A percentile compares a stretch with the other conserved stretches of the same genome.
Conservation (phyloP, 2,888 invertebrate species). For the Tachina fera region DNA sequence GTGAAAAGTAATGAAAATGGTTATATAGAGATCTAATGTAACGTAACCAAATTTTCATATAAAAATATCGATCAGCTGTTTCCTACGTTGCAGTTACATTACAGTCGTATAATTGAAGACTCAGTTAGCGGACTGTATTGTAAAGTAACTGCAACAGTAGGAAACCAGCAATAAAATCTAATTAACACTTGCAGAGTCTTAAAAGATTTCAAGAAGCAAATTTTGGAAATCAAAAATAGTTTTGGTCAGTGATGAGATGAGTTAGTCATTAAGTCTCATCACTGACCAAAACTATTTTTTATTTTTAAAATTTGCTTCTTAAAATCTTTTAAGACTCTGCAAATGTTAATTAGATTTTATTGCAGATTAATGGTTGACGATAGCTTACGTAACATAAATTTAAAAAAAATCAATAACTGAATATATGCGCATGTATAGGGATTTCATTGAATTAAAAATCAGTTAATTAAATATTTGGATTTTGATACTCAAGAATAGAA, state of each 20-base stretch:
- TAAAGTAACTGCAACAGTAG: too few species aligned
- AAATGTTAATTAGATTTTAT: conserved; percentile 14
- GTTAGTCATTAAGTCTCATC: too few species aligned
- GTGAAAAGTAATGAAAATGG: too few species aligned
- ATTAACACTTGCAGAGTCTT: conserved; percentile 8
- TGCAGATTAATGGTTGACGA: conserved; percentile 2
- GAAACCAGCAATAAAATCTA: conserved; percentile 6
- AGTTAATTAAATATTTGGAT: conserved; percentile 9
- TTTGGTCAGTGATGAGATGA: too few species aligned
- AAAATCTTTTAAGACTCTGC: conserved; percentile 18
- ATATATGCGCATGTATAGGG: background rate
- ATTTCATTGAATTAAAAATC: conserved; percentile 30
- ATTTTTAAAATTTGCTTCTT: background rate
- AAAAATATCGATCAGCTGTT: too few species aligned
- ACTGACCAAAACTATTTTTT: too few species aligned
- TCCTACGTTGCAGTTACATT: too few species aligned
- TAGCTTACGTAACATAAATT: background rate
- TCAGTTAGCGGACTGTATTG: too few species aligned
- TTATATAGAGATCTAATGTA: too few species aligned
- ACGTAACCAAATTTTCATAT: too few species aligned
- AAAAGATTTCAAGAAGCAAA: conserved; percentile 7
- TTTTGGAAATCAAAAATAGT: too few species aligned
- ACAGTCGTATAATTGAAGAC: too few species aligned
- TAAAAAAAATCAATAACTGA: conserved; percentile 10
- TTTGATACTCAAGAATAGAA: background rate